Base-by-base conservation (phyloP, 2,888 invertebrate genomes). In the Trilocha varians region DNA sequence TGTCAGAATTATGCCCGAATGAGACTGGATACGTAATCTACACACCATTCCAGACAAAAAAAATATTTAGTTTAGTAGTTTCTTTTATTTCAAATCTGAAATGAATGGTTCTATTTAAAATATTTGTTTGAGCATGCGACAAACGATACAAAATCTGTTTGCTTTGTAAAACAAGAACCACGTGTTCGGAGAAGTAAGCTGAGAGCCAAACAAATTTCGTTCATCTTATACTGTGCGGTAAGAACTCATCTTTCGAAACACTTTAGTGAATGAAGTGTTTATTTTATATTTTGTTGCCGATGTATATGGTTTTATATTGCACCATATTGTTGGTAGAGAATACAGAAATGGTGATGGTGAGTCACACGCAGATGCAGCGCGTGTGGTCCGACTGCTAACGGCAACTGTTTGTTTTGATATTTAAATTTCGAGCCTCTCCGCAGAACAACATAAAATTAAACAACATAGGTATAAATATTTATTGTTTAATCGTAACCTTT, bases 381-480 rank as follows among this genome's bases (percentile, higher is more conserved):
- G 73, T 74, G 75, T 74, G 75, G 75, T 64, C 72, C 53, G 46
- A 39, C 50, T 44, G 43, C 44, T 18, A 47, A 44, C 40, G 11
- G 39, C 42, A 44, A 55, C 13, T 62, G 59, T 63, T 65, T 59
- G 62, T 62, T 63, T 63, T 47, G 42, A 41, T 39, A 17, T 45
- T 49, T 44, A 42, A 48, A 47, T 11, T 25, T n/a, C n/a, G n/a
- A 62, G 52, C 56, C 57, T 43, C 55, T 59, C 55, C 54, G 52
- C 50, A 45, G 59, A 62, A 53, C 53, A 57, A 52, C 61, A 58
- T 63, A 62, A 65, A 59, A 52, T 14, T 48, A 15, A 36, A 44
- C 42, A 48, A 55, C 57, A 45, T n/a, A 55, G 52, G 59, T 56
- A 59, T 53, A 55, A 59, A 64, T 54, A 60, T 59, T 63, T 57